Percentiles rank a stretch among this genome's conserved stretches.
These are phyloP conservation scores for Pempheris klunzingeri DNA, from an alignment of 2,797 vertebrate genomes.

Conservation along the genomic window DNA sequence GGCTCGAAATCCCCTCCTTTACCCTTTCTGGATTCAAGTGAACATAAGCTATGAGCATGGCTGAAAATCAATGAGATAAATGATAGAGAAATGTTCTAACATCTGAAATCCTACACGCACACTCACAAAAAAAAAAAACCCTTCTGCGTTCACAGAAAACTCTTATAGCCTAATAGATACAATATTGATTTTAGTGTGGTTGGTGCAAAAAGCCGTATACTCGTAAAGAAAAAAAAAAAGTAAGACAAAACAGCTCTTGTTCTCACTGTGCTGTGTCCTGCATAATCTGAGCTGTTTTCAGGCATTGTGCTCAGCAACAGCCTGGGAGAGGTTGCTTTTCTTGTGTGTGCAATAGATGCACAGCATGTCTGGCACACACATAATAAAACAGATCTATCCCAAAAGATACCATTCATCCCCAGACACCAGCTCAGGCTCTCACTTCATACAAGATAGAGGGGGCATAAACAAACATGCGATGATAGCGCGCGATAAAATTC, in stretches of 20 bases:
- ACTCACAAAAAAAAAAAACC: constrained; percentile 46
- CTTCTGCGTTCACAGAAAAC: constrained; percentile 31
- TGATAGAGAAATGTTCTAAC: constrained; percentile 51
- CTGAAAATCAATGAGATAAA: constrained; percentile 69
- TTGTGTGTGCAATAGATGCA: constrained; percentile 57
- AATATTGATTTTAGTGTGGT: constrained; percentile 70
- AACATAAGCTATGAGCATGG: constrained; percentile 28
- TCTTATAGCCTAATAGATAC: constrained; percentile 54
- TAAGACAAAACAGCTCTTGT: constrained; percentile 65
- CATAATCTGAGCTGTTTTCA: constrained; percentile 67
- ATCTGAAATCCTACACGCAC: constrained; percentile 53
- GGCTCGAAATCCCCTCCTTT: constrained; percentile 21
- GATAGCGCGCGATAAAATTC: constrained; percentile 19
- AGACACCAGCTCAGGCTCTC: constrained; percentile 63
- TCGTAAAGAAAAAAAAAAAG: constrained; percentile 28
- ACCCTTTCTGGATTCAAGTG: constrained; percentile 33
- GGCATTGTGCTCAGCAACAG: constrained; percentile 66
- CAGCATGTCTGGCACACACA: constrained; percentile 73
- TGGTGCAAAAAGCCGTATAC: constrained; percentile 58
- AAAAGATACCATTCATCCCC: constrained; percentile 69
- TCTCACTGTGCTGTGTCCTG: constrained; percentile 46
- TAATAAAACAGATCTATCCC: constrained; percentile 75
- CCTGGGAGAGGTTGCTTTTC: constrained; percentile 64
- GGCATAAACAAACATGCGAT: constrained; percentile 47
- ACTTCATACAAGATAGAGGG: constrained; percentile 44